A percentile compares a stretch with the other conserved stretches of the same genome.
These are phyloP conservation scores for Xiphorhynchus erythropygius DNA, from an alignment of 2,797 vertebrate genomes.

Conservation along the genomic window DNA sequence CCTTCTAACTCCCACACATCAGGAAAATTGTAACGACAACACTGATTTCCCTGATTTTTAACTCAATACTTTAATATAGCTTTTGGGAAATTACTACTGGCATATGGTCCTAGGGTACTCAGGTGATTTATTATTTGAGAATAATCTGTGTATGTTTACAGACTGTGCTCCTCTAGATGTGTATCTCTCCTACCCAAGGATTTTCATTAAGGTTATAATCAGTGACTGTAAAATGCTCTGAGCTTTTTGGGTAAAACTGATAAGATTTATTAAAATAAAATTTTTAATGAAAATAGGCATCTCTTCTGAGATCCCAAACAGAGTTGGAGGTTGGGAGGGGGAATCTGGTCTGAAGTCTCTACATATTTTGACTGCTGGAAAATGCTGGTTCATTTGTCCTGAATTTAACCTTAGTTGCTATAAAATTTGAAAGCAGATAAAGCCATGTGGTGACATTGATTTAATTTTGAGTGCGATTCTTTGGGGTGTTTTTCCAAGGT, in stretches of 20 bases:
- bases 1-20: background rate
- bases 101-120: background rate
- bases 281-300: background rate
- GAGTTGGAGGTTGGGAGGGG: rapidly evolving
- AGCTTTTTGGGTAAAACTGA: background rate
- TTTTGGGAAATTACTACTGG: background rate
- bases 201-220: background rate
- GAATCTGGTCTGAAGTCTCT: background rate
- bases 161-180: background rate
- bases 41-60: background rate
- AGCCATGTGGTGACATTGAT: background rate
- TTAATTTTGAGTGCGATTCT: background rate
- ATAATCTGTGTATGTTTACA: background rate
- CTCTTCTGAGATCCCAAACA: background rate
- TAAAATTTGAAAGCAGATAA: background rate
- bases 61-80: background rate
- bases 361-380: background rate
- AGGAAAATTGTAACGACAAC: background rate
- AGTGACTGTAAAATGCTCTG: background rate
- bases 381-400: background rate
- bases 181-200: background rate
- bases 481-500: background rate
- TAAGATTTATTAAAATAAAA: background rate
- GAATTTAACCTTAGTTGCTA: background rate
- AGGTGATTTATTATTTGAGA: background rate